These are phyloP conservation scores for Tenebrosternarchus preto DNA, from an alignment of 2,113 vertebrate species.

Conservation along the genomic window DNA sequence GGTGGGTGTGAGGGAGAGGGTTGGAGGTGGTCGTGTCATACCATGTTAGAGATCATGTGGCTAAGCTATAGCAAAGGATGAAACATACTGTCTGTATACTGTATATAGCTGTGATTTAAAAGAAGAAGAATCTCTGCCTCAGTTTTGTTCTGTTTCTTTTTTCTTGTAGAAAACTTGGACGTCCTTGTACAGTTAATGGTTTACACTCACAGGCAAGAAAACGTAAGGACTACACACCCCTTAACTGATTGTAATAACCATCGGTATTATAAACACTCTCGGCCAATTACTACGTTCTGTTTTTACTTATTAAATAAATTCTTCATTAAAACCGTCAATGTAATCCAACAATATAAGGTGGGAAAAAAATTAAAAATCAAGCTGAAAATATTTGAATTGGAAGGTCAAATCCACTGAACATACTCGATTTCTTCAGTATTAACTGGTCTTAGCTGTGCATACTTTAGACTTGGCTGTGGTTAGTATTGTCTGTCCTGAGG, in stretches of 20 bases:
- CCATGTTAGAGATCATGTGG: slow-evolving; percentile 6
- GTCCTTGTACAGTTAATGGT: slow-evolving; percentile 23
- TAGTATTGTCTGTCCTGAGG: neutral
- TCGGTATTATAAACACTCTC: neutral
- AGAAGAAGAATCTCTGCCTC: slow-evolving; percentile 16
- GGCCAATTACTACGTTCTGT: neutral
- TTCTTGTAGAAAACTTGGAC: slow-evolving; percentile 35
- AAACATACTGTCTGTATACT: slow-evolving; percentile 1
- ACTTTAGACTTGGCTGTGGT: neutral
- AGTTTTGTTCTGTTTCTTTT: slow-evolving; percentile 18
- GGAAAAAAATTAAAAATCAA: neutral
- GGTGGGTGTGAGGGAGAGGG: no score
- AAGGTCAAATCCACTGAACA: slow-evolving; percentile 11
- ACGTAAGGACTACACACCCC: slow-evolving; percentile 16
- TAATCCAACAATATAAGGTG: neutral
- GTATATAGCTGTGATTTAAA: slow-evolving; percentile 40
- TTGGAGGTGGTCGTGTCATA: no score
- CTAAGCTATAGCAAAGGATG: neutral
- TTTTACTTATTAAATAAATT: neutral
- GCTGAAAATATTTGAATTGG: neutral
- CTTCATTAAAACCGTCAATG: neutral
- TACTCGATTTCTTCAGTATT: slow-evolving; percentile 3
- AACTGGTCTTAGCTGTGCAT: neutral
- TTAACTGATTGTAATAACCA: neutral
- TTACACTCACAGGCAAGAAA: slow-evolving; percentile 10